A percentile compares a stretch with the other conserved stretches of the same genome.
phyloP scores from a whole-genome alignment of 2,888 invertebrate genomes.

The Microctonus hyperodae region DNA sequence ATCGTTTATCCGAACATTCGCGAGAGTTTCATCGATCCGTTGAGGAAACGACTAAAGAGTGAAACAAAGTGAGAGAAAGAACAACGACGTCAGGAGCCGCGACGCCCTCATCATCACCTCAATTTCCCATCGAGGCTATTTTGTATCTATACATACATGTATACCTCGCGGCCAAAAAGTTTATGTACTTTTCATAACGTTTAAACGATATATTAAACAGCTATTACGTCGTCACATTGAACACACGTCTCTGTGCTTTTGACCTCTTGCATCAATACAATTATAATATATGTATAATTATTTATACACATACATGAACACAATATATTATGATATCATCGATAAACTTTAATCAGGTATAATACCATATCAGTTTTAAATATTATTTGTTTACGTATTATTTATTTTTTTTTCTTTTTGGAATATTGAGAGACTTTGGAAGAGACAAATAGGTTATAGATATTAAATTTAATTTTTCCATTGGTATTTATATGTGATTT shows the following conservation, averaged over 20 bases:
- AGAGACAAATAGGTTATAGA: no score
- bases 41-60: constrained; percentile 14
- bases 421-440: no score
- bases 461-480: no score
- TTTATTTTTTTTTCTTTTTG: no score
- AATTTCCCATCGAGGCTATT: background rate
- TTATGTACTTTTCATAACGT: background rate
- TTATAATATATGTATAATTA: no score
- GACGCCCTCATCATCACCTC: constrained; percentile 46
- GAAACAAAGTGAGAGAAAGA: constrained; percentile 33
- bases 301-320: no score
- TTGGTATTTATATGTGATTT: no score
- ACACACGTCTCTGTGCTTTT: background rate
- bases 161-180: background rate
- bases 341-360: background rate
- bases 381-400: no score
- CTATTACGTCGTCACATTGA: background rate
- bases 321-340: background rate
- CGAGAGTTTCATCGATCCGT: constrained; percentile 52
- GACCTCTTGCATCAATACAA: background rate
- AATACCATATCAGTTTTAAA: no score
- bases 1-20: constrained; percentile 36
- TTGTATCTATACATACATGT: background rate
- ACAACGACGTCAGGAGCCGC: constrained; percentile 45
- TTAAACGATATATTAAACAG: no score